Percentiles rank a stretch among this genome's conserved stretches.
Conservation (phyloP, 2,113 vertebrate genomes). For the Oncorhynchus clarkii region DNA sequence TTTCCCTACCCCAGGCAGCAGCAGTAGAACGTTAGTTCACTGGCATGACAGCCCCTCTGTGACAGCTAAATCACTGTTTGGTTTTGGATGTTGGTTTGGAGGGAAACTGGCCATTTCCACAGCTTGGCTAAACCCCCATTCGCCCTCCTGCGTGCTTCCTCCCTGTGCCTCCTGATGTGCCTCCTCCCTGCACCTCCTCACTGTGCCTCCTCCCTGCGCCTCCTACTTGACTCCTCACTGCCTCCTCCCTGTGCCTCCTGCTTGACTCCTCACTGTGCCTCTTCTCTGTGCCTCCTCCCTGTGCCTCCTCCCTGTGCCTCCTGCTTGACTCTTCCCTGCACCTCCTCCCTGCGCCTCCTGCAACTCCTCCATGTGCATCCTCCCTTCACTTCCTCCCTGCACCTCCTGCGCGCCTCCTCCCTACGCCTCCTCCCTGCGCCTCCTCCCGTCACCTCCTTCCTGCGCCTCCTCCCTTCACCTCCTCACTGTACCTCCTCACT, state of each 20-base stretch:
- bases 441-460: too few relatives aligned
- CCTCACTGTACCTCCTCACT: too few relatives aligned
- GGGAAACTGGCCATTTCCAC: conserved; percentile 71
- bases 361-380: too few relatives aligned
- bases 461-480: too few relatives aligned
- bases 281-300: too few relatives aligned
- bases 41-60: conserved; percentile 45
- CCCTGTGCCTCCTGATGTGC: too few relatives aligned
- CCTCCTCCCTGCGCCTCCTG: too few relatives aligned
- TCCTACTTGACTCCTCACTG: conserved; percentile 15
- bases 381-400: background rate
- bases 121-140: conserved; percentile 62
- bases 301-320: too few relatives aligned
- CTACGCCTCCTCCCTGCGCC: too few relatives aligned
- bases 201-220: background rate
- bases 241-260: background rate
- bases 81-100: conserved; percentile 60
- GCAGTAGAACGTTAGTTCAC: conserved; percentile 44
- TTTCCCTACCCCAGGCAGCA: conserved; percentile 56
- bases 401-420: background rate
- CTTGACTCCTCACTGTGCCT: background rate
- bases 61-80: conserved; percentile 76
- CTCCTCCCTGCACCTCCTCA: too few relatives aligned
- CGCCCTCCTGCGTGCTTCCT: conserved; percentile 15
- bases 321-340: too few relatives aligned